Base-by-base conservation (phyloP, 2,888 invertebrate species). In the Zootermopsis nevadensis region DNA sequence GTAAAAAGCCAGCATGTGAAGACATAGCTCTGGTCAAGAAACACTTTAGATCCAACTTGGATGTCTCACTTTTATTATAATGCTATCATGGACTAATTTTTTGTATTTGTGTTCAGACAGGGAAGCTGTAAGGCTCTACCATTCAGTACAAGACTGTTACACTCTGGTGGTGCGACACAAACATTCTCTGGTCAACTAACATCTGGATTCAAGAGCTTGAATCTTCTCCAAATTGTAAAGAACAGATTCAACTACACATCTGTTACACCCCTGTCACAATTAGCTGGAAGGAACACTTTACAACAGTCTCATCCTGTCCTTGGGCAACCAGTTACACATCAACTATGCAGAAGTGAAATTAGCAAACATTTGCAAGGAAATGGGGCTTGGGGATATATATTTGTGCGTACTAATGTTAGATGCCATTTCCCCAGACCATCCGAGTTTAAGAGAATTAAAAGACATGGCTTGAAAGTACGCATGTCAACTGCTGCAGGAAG, bases 381-480 rank as follows among this genome's bases (percentile, higher is more conserved):
- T 77, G 77, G 55, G 6, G 31, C n/a, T 24, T 48, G 77, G 55
- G 77, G 55, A 55, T 19, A 10, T 8, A 24, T 77, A 31, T 33
- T 48, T 33, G 77, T 77, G 15, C 53, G 87, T 86, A 91, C 89
- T 1, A 90, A 91, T 86, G 91, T 95, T 0, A 91, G 95, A 76
- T 91, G 92, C 87, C 92, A 95, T 87, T 96, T 96, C 87, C 95
- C 95, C 0, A 91, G 94, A 74, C 94, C 96, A 0, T 94, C 92
- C 81, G 96, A 96, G 90, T 91, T 92, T 0, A 93, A 91, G 87
- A 91, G 96, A 86, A 91, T 96, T 1, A 93, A 93, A 67, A 91
- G 92, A 15, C 94, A 95, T 86, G 96, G 96, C 0, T 96, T 93
- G 93, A 89, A 91, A 10, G 89, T 91, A 0, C 92, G 95, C 84